phyloP scores from a whole-genome alignment of 2,113 vertebrate species.

The Platichthys flesus region DNA sequence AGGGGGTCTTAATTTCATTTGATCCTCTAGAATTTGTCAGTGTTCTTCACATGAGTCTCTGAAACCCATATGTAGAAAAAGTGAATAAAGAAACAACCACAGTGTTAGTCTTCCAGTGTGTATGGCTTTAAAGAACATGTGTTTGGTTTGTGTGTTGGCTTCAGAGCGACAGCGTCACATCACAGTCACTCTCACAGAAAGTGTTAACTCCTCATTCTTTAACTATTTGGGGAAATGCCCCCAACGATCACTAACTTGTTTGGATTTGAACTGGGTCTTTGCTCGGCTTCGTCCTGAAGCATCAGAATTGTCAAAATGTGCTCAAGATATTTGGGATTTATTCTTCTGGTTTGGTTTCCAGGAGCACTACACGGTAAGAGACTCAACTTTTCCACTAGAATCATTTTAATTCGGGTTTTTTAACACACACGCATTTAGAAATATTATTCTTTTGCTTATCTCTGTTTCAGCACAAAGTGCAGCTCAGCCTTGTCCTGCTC shows the following conservation, averaged over 20 bases:
- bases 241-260: constrained; percentile 51
- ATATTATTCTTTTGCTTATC: background rate
- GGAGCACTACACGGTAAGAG: constrained; percentile 35
- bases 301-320: constrained; percentile 38
- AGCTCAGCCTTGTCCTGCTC: background rate
- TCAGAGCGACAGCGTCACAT: background rate
- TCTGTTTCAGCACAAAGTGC: constrained; percentile 23
- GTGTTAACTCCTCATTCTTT: constrained; percentile 10
- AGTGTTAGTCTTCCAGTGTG: background rate
- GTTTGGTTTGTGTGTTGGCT: background rate
- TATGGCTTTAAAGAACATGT: background rate
- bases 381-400: background rate
- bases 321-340: constrained; percentile 1
- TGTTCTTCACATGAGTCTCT: no score
- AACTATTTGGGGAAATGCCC: background rate
- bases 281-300: background rate
- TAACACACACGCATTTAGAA: background rate
- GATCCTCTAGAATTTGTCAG: no score
- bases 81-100: no score
- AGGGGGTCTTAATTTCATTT: no score
- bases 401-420: background rate
- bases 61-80: no score
- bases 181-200: background rate
- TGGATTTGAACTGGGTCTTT: background rate
- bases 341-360: constrained; percentile 46